phyloP scores from a whole-genome alignment of 2,888 invertebrate genomes.

The Euclidia mi region DNA sequence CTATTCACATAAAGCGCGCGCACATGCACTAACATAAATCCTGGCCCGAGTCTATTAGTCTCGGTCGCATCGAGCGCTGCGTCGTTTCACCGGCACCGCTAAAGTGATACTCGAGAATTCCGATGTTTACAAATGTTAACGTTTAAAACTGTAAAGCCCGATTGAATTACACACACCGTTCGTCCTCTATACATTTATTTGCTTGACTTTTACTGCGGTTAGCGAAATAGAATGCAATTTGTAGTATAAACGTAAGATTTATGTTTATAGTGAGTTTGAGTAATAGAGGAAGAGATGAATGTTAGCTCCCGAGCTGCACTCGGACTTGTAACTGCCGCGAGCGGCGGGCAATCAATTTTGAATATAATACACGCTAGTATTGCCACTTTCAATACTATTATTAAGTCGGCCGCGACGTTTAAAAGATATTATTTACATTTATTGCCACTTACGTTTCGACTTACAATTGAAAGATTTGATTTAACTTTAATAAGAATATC shows the following conservation, averaged over 20 bases:
- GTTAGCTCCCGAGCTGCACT: conserved; percentile 3
- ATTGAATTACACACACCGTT: conserved; percentile 66
- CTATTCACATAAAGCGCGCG: conserved; percentile 79
- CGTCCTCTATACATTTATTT: conserved; percentile 60
- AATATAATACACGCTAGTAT: background rate
- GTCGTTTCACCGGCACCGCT: conserved; percentile 66
- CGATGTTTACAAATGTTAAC: conserved; percentile 67
- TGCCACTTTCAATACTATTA: background rate
- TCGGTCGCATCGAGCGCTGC: conserved; percentile 83
- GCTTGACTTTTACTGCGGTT: conserved; percentile 52
- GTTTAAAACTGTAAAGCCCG: conserved; percentile 69
- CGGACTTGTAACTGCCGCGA: background rate
- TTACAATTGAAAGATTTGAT: no score
- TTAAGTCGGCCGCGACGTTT: no score
- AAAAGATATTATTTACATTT: conserved; percentile 4
- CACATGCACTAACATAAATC: conserved; percentile 81
- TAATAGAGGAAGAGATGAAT: conserved; percentile 27
- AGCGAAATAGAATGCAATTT: conserved; percentile 53
- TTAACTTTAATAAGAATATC: no score
- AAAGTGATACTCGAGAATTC: conserved; percentile 65
- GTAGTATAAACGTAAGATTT: conserved; percentile 43
- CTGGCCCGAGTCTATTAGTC: conserved; percentile 86
- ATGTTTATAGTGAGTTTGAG: conserved; percentile 31
- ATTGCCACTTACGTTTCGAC: no score
- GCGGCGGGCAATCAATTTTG: background rate